Base-by-base conservation (phyloP, 1,140 invertebrate species). In the Drosophila ogumai region DNA sequence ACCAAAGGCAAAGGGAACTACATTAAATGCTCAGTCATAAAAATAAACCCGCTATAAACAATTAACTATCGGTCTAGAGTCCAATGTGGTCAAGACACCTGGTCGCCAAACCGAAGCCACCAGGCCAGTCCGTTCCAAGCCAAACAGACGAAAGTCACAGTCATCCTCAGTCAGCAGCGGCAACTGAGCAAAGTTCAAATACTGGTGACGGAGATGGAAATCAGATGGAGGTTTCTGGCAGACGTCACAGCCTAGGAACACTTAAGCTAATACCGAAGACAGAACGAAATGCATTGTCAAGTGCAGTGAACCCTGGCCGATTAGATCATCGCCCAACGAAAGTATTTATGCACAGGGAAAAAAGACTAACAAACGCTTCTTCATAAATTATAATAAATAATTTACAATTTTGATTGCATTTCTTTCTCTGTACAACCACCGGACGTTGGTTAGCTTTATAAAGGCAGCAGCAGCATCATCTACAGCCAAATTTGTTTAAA, bases 261-360 rank as follows among this genome's bases (percentile, higher is more conserved):
- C 75, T 78, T 54, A 49, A 77, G 58, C 41, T 36, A 38, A 63
- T 43, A 17, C 64, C 47, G n/a, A 57, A 61, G 59, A 58, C 19
- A 28, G n/a, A n/a, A 19, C n/a, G 28, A 64, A 81, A 60, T 84
- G 81, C 81, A 85, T 60, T 76, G 65, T 58, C 72, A 84, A 77
- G 81, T 84, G 82, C 78, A 82, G 41, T 85, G 82, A 86, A 85
- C 82, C 46, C 69, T 60, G 52, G n/a, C 10, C 31, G 36, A 31
- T 75, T 52, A 56, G 50, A 65, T 75, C 59, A 74, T 65, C 44
- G 13, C 8, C 2, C 36, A 13, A 9, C 5, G 19, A 50, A 36
- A 28, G n/a, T 47, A 13, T 43, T 54, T 22, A 34, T 34, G 5
- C 22, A 54, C 4, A 3, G 47, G 5, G 5, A 40, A 31, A 60